Evolutionary conservation across 2,113 vertebrate species (phyloP).

Genomic region (Donacobius atricapilla): DNA sequence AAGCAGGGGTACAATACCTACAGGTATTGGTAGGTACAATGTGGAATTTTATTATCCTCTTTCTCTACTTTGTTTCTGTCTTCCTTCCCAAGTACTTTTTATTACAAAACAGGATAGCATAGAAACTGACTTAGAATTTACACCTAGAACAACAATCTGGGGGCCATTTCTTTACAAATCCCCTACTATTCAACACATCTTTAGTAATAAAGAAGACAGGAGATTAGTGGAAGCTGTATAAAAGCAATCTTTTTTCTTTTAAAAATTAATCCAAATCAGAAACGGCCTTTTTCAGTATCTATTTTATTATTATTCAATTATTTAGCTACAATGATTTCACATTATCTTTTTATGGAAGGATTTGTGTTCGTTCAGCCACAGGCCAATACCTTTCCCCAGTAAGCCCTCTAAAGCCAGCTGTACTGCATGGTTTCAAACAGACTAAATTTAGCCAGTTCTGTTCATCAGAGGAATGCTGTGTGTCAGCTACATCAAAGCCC

Average conservation of each 20-base stretch:
- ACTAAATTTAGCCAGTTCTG: conserved; percentile 86
- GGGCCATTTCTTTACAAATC: conserved; percentile 34
- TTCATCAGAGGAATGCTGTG: conserved; percentile 81
- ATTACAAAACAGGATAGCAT: background rate
- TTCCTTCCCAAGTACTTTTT: conserved; percentile 26
- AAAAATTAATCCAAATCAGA: background rate
- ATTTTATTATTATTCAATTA: conserved; percentile 27
- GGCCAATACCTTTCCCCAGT: conserved; percentile 60
- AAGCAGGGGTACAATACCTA: too few species aligned
- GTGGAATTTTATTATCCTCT: conserved; percentile 10
- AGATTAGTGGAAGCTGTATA: background rate
- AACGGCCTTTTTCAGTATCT: background rate
- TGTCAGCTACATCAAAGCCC: conserved; percentile 83
- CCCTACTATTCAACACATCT: background rate
- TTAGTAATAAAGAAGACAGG: conserved; percentile 6
- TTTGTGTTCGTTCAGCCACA: conserved; percentile 65
- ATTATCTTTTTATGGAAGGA: conserved; percentile 51
- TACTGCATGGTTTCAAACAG: conserved; percentile 75
- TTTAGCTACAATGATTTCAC: conserved; percentile 17
- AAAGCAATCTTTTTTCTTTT: background rate
- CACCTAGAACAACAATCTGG: conserved; percentile 26
- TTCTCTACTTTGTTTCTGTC: conserved; percentile 42
- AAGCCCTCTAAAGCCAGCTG: conserved; percentile 75
- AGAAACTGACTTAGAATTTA: conserved; percentile 39
- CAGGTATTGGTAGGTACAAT: background rate